Evolutionary conservation across 2,113 vertebrate species (phyloP).

Genomic region (Elaphurus davidianus): DNA sequence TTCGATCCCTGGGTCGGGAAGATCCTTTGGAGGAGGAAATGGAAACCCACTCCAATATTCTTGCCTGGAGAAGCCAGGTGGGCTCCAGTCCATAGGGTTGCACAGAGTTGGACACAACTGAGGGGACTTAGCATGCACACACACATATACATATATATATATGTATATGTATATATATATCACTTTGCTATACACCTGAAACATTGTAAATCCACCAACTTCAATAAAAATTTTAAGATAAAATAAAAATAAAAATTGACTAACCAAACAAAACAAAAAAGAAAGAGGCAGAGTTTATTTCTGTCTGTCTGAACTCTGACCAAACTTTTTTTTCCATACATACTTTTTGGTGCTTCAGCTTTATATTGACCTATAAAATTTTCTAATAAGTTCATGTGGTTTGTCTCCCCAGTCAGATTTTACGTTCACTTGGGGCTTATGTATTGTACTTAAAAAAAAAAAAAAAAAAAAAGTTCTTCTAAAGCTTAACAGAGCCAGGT

Average conservation of each 20-base stretch:
- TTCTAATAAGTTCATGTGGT: background rate
- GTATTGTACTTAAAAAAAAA: background rate
- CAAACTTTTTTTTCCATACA: background rate
- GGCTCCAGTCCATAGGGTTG: background rate
- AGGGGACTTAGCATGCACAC: background rate
- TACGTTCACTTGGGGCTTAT: background rate
- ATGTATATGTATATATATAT: background rate
- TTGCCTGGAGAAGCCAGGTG: background rate
- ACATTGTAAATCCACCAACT: background rate
- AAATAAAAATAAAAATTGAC: background rate
- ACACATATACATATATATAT: background rate
- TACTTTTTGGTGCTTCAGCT: background rate
- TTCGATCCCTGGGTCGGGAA: background rate
- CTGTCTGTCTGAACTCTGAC: background rate
- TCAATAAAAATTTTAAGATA: background rate
- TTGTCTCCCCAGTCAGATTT: background rate
- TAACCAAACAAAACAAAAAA: background rate
- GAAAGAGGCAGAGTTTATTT: background rate
- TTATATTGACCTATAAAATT: background rate
- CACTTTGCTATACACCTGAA: background rate
- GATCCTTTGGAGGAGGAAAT: background rate
- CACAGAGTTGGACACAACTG: background rate
- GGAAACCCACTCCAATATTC: background rate
- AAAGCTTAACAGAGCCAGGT: background rate
- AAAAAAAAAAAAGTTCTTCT: background rate